Evolutionary conservation across 2,797 vertebrate species (phyloP), one percentile per base, ranked within the genome.

Genomic region (Malurus splendens): DNA sequence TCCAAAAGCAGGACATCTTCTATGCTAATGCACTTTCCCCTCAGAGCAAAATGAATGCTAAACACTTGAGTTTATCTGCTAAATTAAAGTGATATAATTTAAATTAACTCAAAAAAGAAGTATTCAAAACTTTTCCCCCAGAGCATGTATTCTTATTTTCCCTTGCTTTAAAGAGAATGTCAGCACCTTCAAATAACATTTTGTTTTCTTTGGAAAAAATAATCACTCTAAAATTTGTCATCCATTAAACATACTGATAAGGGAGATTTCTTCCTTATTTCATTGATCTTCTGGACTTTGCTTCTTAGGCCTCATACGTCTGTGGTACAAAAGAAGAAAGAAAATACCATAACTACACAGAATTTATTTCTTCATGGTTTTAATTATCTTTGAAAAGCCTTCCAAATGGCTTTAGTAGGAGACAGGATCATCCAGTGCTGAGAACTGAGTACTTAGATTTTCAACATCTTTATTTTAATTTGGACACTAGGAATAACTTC

Each of bases 91-190:
- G 38, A 59, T 61, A 23, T 28, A 72, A 23, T 77, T 90, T 82
- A 82, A 92, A 86, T 85, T 67, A 19, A 65, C 20, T 22, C 65
- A 41, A 51, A 70, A 73, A 85, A 59, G 9, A 52, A 73, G 9
- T 65, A 70, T 82, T 86, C 27, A 70, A 42, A 75, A 72, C 42
- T 62, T 79, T 41, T 70, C 45, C 28, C 20, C 57, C 48, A 24
- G 52, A 86, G 22, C 33, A 18, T 79, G 91, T 86, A 64, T 88
- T 92, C 61, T 93, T 89, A 39, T 50, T 87, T 70, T 91, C 42
- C 44, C 38, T 86, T 47, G 28, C 64, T 86, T 90, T 55, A 48
- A 94, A 75, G 32, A 92, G 81, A 77, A 89, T 1, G 2, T 45
- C 72, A 23, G 15, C 39, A 65, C 22, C 27, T 87, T 68, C 7